Base-by-base conservation (phyloP, 2,888 invertebrate genomes). In the Brachyptera risi region DNA sequence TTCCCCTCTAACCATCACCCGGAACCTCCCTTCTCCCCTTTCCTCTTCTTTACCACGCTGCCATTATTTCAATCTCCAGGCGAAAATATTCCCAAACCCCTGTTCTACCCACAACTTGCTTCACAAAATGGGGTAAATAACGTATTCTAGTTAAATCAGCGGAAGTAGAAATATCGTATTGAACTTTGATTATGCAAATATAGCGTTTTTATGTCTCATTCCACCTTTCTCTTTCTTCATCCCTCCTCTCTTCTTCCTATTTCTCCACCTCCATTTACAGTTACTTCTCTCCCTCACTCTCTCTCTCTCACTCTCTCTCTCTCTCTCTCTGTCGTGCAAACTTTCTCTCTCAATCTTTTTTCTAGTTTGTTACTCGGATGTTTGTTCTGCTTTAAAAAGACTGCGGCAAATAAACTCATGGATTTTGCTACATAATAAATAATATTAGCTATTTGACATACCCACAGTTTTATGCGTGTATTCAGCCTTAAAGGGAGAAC, bases 1-100 rank as follows among this genome's bases (percentile, higher is more conserved):
- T n/a, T n/a, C n/a, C n/a, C n/a, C n/a, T n/a, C n/a, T n/a, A n/a
- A n/a, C n/a, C n/a, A n/a, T n/a, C n/a, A n/a, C n/a, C n/a, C 31
- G 11, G 31, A 31, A 7, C 31, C 31, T 7, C 58, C 56, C 63
- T 42, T 54, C 49, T 58, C 59, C 64, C 59, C 51, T 40, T 60
- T 27, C 50, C 31, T 50, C 31, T 24, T 9, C 38, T 38, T 26
- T 26, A 44, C 35, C 57, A 7, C 50, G 26, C 56, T 11, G 35
- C 40, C 40, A 47, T 9, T 24, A 47, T 44, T 4, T 21, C 24
- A n/a, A 4, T n/a, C n/a, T n/a, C n/a, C n/a, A n/a, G n/a, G n/a
- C n/a, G n/a, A n/a, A n/a, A n/a, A n/a, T n/a, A n/a, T n/a, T n/a
- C n/a, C n/a, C n/a, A n/a, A n/a, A n/a, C n/a, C n/a, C n/a, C n/a